Evolutionary conservation across 2,797 vertebrate species (phyloP).

Genomic region (Poliocrania exsul): DNA sequence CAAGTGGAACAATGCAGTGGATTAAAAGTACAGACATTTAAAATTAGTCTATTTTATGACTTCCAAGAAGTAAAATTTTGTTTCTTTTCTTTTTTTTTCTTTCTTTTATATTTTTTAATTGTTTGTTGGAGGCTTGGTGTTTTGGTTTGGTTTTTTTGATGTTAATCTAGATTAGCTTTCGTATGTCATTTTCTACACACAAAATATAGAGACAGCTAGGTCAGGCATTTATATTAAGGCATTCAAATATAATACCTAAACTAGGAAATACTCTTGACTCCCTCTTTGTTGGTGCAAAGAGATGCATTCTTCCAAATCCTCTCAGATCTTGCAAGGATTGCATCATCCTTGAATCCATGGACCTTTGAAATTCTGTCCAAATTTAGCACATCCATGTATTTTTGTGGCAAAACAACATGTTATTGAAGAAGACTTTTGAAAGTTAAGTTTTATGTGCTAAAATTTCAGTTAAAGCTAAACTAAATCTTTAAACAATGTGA

Average conservation of each 20-base stretch:
- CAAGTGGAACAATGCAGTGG: background rate
- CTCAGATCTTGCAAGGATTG: background rate
- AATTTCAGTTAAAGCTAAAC: background rate
- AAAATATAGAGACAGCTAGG: background rate
- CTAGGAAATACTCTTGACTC: background rate
- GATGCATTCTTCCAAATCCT: background rate
- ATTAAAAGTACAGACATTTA: background rate
- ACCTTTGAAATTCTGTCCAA: background rate
- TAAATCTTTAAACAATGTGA: background rate
- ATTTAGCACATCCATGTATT: background rate
- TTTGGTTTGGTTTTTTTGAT: background rate
- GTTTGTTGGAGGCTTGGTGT: too few relatives aligned
- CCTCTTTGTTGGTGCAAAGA: accelerated
- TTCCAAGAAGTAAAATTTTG: background rate
- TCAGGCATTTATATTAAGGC: background rate
- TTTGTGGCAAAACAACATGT: background rate
- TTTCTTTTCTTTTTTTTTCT: background rate
- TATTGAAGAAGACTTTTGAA: background rate
- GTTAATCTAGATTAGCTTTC: background rate
- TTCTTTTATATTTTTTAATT: too few relatives aligned
- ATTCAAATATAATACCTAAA: background rate
- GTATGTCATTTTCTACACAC: background rate
- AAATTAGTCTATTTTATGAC: background rate
- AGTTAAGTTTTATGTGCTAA: background rate
- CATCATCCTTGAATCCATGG: background rate